Conservation (phyloP, 2,888 invertebrate genomes). For the Melanostoma mellinum region DNA sequence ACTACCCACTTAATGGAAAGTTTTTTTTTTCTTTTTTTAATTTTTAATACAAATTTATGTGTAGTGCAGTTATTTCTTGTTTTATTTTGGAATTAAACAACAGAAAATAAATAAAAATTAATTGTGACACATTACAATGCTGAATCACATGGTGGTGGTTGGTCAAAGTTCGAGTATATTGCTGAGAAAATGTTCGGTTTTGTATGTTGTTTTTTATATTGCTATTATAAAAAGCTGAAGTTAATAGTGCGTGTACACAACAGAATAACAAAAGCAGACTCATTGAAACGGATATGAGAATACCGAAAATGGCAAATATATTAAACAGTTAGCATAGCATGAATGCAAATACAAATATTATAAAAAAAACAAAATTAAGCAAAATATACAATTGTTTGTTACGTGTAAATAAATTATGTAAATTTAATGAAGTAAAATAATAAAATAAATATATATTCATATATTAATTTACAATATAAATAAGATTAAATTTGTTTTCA, state of each 20-base stretch:
- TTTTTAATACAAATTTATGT: not conserved
- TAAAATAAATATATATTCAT: slow-evolving; percentile 69
- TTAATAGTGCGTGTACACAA: slow-evolving; percentile 18
- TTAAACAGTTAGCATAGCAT: slow-evolving; percentile 4
- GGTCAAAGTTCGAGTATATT: slow-evolving; percentile 12
- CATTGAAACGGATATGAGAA: slow-evolving; percentile 20
- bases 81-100: slow-evolving; percentile 11
- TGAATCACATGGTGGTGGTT: slow-evolving; percentile 1
- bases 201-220: not conserved
- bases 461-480: slow-evolving; percentile 70
- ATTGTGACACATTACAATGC: slow-evolving; percentile 15
- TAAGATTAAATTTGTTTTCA: slow-evolving; percentile 11
- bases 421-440: slow-evolving; percentile 65
- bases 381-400: slow-evolving; percentile 67
- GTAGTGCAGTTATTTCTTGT: slow-evolving; percentile 4
- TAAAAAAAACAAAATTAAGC: slow-evolving; percentile 34
- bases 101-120: slow-evolving; percentile 18
- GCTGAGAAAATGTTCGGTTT: slow-evolving; percentile 37
- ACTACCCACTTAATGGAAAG: slow-evolving; percentile 33
- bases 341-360: slow-evolving; percentile 24
- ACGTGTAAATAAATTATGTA: slow-evolving; percentile 71
- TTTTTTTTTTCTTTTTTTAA: not conserved
- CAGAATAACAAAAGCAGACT: slow-evolving; percentile 17
- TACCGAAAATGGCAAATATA: slow-evolving; percentile 7
- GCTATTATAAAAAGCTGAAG: slow-evolving; percentile 15